Base-by-base conservation (phyloP, 2,888 invertebrate species). In the Palloptera scutellata region DNA sequence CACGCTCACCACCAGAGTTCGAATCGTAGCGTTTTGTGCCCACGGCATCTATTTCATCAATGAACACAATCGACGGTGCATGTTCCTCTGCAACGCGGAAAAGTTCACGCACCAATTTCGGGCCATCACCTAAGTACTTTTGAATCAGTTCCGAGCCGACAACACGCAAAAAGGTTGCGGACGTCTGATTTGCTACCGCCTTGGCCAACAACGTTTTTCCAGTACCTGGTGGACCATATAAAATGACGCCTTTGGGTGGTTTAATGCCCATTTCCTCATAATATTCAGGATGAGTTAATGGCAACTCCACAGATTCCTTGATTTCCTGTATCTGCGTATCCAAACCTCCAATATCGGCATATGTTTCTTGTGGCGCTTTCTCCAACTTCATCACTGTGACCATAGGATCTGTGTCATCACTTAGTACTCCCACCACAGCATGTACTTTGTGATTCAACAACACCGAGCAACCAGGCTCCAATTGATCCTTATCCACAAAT, bases 191-290 rank as follows among this genome's bases (percentile, higher is more conserved):
- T 55, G 99, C 99, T 0, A 99, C 99, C 20, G 99, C 99, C 86
- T 99, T 99, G 10, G 99, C 99, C 65, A 99, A 86, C 52, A 99
- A 87, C 0, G 99, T 99, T 86, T 99, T 99, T 61, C 98, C 99
- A 17, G 98, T 99, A 55, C 99, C 99, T 0, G 99, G 99, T 17
- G 94, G 93, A 0, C 98, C 99, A 85, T 99, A 99, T 48, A 99
- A 87, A 80, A 99, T 99, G 1, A 99, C 98, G 75, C 99, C 99
- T 84, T 99, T 99, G 0, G 99, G 99, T 13, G 99, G 98, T 82
- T 97, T 97, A 77, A 99, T 99, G 67, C 99, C 99, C 98, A 99
- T 99, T 87, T 99, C 99, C 85, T 99, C 98, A 83, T 99, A 99
- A 86, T 98, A 98, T 85, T 99, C 99, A 0, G 99, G 99, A 87